phyloP scores from a whole-genome alignment of 2,888 invertebrate genomes.

The Meiosimyza decipiens region DNA sequence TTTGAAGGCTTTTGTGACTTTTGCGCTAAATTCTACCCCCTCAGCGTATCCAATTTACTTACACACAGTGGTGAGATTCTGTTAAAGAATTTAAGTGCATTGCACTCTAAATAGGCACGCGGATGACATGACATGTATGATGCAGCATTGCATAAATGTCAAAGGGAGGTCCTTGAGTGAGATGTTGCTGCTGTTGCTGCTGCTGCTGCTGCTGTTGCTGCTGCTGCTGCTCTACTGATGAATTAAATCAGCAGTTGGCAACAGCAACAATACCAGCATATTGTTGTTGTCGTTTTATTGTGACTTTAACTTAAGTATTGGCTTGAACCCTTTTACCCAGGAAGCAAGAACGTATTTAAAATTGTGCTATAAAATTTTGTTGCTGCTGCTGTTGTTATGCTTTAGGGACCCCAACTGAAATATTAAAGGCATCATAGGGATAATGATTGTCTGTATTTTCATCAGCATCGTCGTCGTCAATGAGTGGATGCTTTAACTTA shows the following conservation, averaged over 20 bases:
- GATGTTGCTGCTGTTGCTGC: slow-evolving; percentile 33
- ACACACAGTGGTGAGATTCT: not conserved
- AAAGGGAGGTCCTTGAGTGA: slow-evolving; percentile 30
- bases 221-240: slow-evolving; percentile 16
- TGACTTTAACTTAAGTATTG: slow-evolving; percentile 26
- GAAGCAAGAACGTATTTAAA: not conserved
- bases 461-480: not conserved
- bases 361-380: too few relatives aligned
- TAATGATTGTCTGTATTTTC: not conserved
- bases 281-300: slow-evolving; percentile 8
- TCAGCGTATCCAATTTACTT: not conserved
- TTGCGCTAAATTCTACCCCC: slow-evolving; percentile 6
- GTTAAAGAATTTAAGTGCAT: slow-evolving; percentile 21
- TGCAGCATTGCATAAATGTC: slow-evolving; percentile 32
- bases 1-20: slow-evolving; percentile 11
- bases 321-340: slow-evolving; percentile 13
- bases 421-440: too few relatives aligned
- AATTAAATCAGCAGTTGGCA: slow-evolving; percentile 31
- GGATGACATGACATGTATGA: slow-evolving; percentile 31
- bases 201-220: slow-evolving; percentile 16
- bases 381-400: too few relatives aligned
- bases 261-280: slow-evolving; percentile 18
- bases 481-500: not conserved
- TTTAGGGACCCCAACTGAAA: too few relatives aligned
- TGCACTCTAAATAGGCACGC: slow-evolving; percentile 24